phyloP scores from a whole-genome alignment of 2,888 invertebrate genomes.

The Diarsia rubi region DNA sequence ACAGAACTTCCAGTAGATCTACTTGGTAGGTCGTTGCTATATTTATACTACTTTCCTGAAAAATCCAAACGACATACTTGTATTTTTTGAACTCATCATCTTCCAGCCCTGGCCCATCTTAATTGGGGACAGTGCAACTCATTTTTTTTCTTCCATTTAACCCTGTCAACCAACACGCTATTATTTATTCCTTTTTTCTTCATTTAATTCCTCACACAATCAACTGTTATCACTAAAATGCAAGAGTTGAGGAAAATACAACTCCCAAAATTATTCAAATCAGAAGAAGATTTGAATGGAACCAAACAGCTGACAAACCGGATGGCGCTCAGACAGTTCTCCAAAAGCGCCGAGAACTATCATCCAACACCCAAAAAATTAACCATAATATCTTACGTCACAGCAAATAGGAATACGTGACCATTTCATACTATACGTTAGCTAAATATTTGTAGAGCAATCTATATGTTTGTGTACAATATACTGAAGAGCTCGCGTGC shows the following conservation, averaged over 20 bases:
- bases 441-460: conserved; percentile 75
- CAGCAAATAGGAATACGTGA: conserved; percentile 64
- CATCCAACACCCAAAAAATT: conserved; percentile 30
- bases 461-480: conserved; percentile 72
- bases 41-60: background rate
- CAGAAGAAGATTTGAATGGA: background rate
- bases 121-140: too few species aligned
- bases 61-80: background rate
- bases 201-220: too few species aligned
- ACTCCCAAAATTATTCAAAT: background rate
- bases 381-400: conserved; percentile 57
- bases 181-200: too few species aligned
- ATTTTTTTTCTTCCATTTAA: too few species aligned
- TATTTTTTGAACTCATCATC: background rate
- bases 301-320: background rate
- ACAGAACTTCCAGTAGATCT: background rate
- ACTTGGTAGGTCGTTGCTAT: background rate
- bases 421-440: conserved; percentile 67
- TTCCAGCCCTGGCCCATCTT: too few species aligned
- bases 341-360: background rate
- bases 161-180: too few species aligned
- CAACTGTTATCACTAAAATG: background rate
- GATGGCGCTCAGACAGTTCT: background rate
- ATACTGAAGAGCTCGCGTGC: conserved; percentile 74
- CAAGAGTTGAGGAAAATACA: background rate